phyloP scores from a whole-genome alignment of 2,888 invertebrate species.

The Notocelia uddmanniana region DNA sequence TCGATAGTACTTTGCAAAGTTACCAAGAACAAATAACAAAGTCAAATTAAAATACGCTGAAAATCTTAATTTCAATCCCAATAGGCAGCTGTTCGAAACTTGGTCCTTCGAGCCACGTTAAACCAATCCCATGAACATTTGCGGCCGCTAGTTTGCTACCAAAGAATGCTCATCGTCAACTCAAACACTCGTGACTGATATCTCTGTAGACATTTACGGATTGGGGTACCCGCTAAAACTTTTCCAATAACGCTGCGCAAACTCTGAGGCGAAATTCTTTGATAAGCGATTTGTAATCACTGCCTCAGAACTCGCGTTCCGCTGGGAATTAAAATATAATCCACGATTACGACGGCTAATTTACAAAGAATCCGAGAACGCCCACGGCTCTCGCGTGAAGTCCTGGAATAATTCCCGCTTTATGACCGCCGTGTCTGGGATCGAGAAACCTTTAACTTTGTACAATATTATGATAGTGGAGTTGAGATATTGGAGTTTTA shows the following conservation, averaged over 20 bases:
- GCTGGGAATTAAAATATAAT: conserved; percentile 68
- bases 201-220: conserved; percentile 68
- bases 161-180: conserved; percentile 57
- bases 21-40: conserved; percentile 10
- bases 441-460: conserved; percentile 33
- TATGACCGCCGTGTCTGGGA: conserved; percentile 40
- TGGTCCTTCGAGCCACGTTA: conserved; percentile 35
- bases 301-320: conserved; percentile 56
- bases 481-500: background rate
- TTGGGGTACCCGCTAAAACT: conserved; percentile 66
- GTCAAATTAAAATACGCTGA: conserved; percentile 30
- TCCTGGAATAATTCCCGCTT: conserved; percentile 50
- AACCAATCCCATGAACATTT: conserved; percentile 46
- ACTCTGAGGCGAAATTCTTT: conserved; percentile 68
- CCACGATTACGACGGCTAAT: conserved; percentile 55
- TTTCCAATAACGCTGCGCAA: conserved; percentile 76
- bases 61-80: conserved; percentile 29
- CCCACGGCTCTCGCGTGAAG: conserved; percentile 46
- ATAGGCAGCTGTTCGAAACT: conserved; percentile 29
- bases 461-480: conserved; percentile 29
- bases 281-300: conserved; percentile 82
- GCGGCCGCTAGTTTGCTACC: conserved; percentile 46
- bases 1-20: background rate
- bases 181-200: conserved; percentile 68
- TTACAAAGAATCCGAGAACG: conserved; percentile 52